Evolutionary conservation across 1,140 invertebrate genomes (phyloP).

Genomic region (Piezodorus guildinii): DNA sequence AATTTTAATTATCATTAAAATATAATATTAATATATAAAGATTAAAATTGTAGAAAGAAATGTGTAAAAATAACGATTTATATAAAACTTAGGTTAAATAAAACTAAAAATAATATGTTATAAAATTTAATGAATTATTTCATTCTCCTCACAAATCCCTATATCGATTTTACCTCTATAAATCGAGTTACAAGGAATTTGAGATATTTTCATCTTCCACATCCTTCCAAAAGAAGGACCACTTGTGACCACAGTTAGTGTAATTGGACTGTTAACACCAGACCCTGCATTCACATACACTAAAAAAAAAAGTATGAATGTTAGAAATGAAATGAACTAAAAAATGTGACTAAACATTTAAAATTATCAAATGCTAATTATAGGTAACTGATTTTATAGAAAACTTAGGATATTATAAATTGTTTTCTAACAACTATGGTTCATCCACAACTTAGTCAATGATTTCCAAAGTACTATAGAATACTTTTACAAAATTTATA

Average conservation of each 20-base stretch:
- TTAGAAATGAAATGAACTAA: conserved; percentile 22
- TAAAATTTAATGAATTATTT: not conserved
- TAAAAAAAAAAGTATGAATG: conserved; percentile 31
- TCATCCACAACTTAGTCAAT: no score
- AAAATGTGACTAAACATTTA: not conserved
- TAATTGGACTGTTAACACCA: conserved; percentile 58
- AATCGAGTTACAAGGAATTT: conserved; percentile 62
- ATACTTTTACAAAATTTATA: no score
- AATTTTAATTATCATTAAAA: no score
- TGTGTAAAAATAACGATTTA: no score
- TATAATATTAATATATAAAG: no score
- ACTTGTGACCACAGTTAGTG: conserved; percentile 64
- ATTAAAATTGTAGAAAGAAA: no score
- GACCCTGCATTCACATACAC: conserved; percentile 73
- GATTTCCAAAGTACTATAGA: no score
- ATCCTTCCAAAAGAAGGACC: conserved; percentile 56
- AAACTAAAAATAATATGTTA: not conserved
- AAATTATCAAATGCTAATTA: not conserved
- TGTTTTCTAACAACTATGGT: no score
- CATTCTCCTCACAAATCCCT: not conserved
- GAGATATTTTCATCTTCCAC: conserved; percentile 69
- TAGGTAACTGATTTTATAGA: no score
- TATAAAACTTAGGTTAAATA: no score
- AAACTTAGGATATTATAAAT: no score
- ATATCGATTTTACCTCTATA: conserved; percentile 42